Evolutionary conservation across 2,888 invertebrate species (phyloP).

Genomic region (Cosmia pyralina): DNA sequence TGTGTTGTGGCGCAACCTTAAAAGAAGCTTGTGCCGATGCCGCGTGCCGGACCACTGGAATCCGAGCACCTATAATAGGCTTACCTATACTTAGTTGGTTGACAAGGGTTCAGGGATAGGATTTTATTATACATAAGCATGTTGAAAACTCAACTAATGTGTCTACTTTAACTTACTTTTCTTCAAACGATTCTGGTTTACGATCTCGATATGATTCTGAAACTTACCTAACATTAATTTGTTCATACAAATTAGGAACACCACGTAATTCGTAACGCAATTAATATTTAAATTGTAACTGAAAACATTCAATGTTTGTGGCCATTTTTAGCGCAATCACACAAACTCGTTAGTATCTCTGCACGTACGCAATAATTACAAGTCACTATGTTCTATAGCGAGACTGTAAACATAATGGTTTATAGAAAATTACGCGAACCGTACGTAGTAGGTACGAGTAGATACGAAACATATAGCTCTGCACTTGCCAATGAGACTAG

Average conservation of each 20-base stretch:
- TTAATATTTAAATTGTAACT: slow-evolving; percentile 6
- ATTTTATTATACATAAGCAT: background rate
- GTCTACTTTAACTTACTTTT: background rate
- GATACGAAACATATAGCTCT: slow-evolving; percentile 41
- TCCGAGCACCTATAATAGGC: background rate
- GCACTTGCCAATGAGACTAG: slow-evolving; percentile 55
- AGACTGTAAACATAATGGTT: slow-evolving; percentile 47
- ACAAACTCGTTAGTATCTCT: slow-evolving; percentile 17
- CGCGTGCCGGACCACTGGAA: background rate
- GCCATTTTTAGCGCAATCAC: slow-evolving; percentile 33
- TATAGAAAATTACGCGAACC: slow-evolving; percentile 55
- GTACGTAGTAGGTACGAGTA: slow-evolving; percentile 10
- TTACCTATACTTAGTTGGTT: background rate
- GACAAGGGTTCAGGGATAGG: background rate
- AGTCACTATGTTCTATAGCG: slow-evolving; percentile 42
- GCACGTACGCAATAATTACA: slow-evolving; percentile 52
- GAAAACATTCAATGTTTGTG: slow-evolving; percentile 27
- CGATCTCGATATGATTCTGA: background rate
- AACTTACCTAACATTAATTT: background rate
- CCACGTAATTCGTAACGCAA: slow-evolving; percentile 5
- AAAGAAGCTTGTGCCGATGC: background rate
- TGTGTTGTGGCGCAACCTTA: slow-evolving; percentile 18
- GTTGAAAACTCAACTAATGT: background rate
- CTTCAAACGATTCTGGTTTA: background rate
- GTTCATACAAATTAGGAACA: background rate